phyloP scores from a whole-genome alignment of 2,797 vertebrate species.

The Gadopsis bispinosus region DNA sequence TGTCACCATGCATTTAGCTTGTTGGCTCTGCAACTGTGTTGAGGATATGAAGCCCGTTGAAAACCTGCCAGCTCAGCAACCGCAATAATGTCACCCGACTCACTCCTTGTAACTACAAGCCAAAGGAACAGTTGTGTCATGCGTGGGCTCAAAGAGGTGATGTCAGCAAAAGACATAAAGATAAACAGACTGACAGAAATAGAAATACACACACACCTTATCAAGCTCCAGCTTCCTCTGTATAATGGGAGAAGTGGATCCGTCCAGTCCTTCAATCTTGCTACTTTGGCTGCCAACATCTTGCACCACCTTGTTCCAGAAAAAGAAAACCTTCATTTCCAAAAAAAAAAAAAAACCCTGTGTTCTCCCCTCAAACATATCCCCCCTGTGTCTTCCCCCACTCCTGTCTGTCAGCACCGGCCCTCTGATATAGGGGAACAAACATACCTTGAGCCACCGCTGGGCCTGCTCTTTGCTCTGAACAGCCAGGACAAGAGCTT shows the following conservation, averaged over 20 bases:
- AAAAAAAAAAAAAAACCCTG: neutral
- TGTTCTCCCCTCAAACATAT: neutral
- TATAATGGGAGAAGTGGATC: slow-evolving; percentile 90
- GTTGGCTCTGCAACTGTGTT: slow-evolving; percentile 18
- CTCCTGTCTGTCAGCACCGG: neutral
- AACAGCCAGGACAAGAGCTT: slow-evolving; percentile 93
- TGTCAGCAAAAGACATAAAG: slow-evolving; percentile 28
- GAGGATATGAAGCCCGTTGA: slow-evolving; percentile 44
- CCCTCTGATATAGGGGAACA: neutral
- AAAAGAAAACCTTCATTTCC: slow-evolving; percentile 19
- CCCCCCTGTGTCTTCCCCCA: neutral
- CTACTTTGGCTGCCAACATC: slow-evolving; percentile 87
- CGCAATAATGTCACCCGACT: slow-evolving; percentile 58
- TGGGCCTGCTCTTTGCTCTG: slow-evolving; percentile 98
- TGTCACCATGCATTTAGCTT: slow-evolving; percentile 27
- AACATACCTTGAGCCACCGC: slow-evolving; percentile 94
- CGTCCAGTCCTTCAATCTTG: slow-evolving; percentile 79
- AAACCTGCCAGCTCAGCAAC: slow-evolving; percentile 51
- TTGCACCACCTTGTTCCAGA: slow-evolving; percentile 89
- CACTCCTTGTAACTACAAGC: slow-evolving; percentile 40
- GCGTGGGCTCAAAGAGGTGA: slow-evolving; percentile 47
- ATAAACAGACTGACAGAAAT: slow-evolving; percentile 2
- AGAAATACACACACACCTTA: slow-evolving; percentile 85
- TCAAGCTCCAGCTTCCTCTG: slow-evolving; percentile 92
- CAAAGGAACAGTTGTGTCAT: slow-evolving; percentile 66